A percentile compares a stretch with the other conserved stretches of the same genome.
Conservation (phyloP, 2,888 invertebrate species). For the Andricus quercusramuli region DNA sequence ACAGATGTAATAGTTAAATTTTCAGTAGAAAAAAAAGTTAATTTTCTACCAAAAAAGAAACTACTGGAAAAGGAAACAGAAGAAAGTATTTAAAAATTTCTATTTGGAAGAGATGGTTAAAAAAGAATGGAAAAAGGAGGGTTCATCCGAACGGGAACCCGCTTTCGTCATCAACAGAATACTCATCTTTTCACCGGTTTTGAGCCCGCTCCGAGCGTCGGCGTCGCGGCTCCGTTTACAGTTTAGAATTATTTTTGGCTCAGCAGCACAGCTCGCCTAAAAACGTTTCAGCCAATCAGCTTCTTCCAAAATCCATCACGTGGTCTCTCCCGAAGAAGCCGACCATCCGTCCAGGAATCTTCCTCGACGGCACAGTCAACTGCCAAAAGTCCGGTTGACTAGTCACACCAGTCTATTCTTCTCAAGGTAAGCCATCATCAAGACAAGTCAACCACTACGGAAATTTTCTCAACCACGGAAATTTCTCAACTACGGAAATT, state of each 20-base stretch:
- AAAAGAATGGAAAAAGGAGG: neutral
- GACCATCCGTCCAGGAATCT: slow-evolving; percentile 50
- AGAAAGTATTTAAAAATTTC: neutral
- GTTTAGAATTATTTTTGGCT: slow-evolving; percentile 75
- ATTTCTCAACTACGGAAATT: neutral
- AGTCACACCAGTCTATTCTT: slow-evolving; percentile 75
- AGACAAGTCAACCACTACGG: neutral
- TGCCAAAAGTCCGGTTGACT: slow-evolving; percentile 80
- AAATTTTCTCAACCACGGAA: neutral
- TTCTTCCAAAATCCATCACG: slow-evolving; percentile 54
- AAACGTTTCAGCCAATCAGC: slow-evolving; percentile 72
- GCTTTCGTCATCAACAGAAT: slow-evolving; percentile 27
- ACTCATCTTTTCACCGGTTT: slow-evolving; percentile 15
- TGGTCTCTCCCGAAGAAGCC: slow-evolving; percentile 51
- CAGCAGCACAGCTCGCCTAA: slow-evolving; percentile 69
- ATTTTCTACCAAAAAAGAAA: neutral
- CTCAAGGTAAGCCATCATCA: slow-evolving; percentile 52
- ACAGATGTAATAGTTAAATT: too few species aligned
- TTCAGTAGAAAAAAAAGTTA: too few species aligned
- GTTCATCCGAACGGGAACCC: neutral
- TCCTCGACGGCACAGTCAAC: slow-evolving; percentile 84
- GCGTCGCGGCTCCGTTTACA: slow-evolving; percentile 76
- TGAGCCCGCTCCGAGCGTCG: slow-evolving; percentile 53
- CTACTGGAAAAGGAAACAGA: neutral
- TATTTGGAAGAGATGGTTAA: neutral